These are phyloP conservation scores for Cylloceria caligata DNA, from an alignment of 2,888 invertebrate genomes.

Conservation along the genomic window DNA sequence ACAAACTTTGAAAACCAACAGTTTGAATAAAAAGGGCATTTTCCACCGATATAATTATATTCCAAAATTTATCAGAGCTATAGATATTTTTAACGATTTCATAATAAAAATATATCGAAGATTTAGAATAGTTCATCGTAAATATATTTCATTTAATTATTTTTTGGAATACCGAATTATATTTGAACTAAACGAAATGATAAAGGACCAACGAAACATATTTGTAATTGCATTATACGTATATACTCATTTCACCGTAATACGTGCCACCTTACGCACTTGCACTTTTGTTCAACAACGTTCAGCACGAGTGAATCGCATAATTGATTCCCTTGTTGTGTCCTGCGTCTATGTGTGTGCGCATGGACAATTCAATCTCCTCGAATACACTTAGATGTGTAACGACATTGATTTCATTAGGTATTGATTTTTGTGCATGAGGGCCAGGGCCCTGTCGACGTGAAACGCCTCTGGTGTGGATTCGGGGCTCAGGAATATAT, in stretches of 20 bases:
- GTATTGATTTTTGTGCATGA: constrained; percentile 78
- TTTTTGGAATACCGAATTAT: too few species aligned
- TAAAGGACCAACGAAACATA: too few species aligned
- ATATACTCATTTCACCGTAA: not conserved
- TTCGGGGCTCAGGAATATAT: constrained; percentile 77
- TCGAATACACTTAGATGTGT: constrained; percentile 55
- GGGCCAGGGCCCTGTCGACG: constrained; percentile 20
- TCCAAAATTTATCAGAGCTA: too few species aligned
- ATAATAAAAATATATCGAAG: too few species aligned
- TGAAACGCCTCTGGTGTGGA: constrained; percentile 68
- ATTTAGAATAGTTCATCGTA: too few species aligned
- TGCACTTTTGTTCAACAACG: constrained; percentile 26
- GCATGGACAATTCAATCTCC: constrained; percentile 55
- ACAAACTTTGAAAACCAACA: not conserved
- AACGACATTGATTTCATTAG: constrained; percentile 82
- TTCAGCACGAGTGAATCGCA: constrained; percentile 7
- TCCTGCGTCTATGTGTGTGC: not conserved
- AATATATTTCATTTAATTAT: too few species aligned
- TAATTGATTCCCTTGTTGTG: constrained; percentile 41
- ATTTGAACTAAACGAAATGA: too few species aligned
- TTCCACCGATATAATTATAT: too few species aligned
- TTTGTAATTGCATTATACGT: not conserved
- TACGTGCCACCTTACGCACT: not conserved
- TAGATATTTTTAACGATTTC: too few species aligned
- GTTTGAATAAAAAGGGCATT: too few species aligned